A percentile compares a stretch with the other conserved stretches of the same genome.
phyloP scores from a whole-genome alignment of 2,113 vertebrate genomes.

The Gila orcuttii region DNA sequence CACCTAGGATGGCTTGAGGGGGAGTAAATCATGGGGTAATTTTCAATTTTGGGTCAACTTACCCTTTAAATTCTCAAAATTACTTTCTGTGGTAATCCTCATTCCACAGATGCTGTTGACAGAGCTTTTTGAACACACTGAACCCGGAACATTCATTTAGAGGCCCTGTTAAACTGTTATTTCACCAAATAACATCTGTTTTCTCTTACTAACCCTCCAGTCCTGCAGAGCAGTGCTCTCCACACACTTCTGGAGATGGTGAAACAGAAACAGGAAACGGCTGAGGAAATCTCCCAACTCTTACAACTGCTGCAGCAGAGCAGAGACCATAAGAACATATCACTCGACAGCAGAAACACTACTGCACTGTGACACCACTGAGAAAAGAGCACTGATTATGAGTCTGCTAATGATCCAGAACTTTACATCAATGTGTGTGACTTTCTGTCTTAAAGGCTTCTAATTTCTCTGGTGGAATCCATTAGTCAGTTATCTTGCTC shows the following conservation, averaged over 20 bases:
- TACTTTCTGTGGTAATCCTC: background rate
- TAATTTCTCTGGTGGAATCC: background rate
- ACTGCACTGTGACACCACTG: background rate
- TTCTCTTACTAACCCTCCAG: conserved; percentile 34
- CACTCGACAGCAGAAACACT: background rate
- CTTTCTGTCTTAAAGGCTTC: background rate
- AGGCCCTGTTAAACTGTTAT: background rate
- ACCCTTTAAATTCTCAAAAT: background rate
- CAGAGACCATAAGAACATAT: background rate
- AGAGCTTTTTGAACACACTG: background rate
- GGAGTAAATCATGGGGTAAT: no score
- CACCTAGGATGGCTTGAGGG: no score
- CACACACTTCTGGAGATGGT: conserved; percentile 45
- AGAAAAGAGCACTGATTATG: background rate
- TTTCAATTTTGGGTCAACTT: no score
- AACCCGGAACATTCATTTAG: background rate
- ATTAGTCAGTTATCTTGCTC: background rate
- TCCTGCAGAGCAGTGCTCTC: conserved; percentile 51
- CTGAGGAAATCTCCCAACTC: conserved; percentile 40
- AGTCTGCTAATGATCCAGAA: background rate
- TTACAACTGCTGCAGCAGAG: conserved; percentile 36
- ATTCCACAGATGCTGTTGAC: background rate
- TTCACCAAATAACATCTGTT: background rate
- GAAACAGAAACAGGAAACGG: conserved; percentile 35
- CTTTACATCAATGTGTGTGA: background rate